Percentiles rank a stretch among this genome's conserved stretches.
phyloP scores from a whole-genome alignment of 2,113 vertebrate species.

The Brachyhypopomus gauderio region DNA sequence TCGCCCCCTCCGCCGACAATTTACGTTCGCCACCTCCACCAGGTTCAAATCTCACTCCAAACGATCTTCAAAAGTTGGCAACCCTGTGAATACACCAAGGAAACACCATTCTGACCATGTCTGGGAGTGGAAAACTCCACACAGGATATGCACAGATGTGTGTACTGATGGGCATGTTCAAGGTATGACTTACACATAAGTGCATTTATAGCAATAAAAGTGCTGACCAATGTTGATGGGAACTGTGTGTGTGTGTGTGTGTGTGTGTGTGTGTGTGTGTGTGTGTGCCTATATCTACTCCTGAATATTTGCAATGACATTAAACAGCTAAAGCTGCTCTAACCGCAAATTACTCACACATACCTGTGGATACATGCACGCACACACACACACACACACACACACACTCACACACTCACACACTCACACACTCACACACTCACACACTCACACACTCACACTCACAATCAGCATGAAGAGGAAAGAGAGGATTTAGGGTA shows the following conservation, averaged over 20 bases:
- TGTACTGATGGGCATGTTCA: no score
- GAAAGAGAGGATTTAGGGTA: background rate
- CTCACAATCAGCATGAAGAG: background rate
- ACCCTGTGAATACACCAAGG: no score
- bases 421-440: conserved; percentile 7
- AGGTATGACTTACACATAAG: no score
- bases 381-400: conserved; percentile 18
- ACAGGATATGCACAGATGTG: no score
- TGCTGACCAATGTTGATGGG: conserved; percentile 46
- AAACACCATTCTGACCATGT: no score
- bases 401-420: background rate
- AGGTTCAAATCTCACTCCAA: no score
- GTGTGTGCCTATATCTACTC: conserved; percentile 32
- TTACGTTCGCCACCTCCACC: no score
- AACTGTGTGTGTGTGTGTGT: no score
- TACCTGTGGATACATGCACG: background rate
- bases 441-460: conserved; percentile 4
- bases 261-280: no score
- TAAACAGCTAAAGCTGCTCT: conserved; percentile 43
- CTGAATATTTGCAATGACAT: background rate
- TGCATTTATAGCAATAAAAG: conserved; percentile 2
- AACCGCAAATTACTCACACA: background rate
- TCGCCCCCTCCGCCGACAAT: no score
- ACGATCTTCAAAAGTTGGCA: no score
- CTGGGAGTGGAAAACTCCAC: no score